Evolutionary conservation across 2,113 vertebrate species (phyloP).

Genomic region (Rhinoderma darwinii): DNA sequence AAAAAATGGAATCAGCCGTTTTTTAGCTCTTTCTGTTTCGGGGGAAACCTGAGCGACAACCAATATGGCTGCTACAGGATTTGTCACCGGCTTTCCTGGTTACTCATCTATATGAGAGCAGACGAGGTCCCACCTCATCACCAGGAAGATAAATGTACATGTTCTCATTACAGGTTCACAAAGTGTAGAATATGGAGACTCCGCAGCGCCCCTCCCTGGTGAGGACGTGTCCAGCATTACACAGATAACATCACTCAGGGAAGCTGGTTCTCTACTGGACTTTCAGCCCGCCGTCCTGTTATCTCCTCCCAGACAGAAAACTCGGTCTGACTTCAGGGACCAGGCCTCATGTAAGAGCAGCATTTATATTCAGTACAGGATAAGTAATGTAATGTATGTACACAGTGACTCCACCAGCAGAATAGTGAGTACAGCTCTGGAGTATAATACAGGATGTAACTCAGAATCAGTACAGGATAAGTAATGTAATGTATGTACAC

Average conservation of each 20-base stretch:
- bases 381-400: no score
- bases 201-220: neutral
- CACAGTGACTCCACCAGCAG: no score
- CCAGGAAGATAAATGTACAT: neutral
- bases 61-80: neutral
- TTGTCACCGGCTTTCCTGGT: no score
- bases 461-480: no score
- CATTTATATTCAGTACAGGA: no score
- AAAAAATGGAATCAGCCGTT: no score
- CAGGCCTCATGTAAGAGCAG: slow-evolving; percentile 67
- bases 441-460: no score
- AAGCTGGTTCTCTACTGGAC: slow-evolving; percentile 4
- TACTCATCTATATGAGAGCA: no score
- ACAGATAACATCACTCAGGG: slow-evolving; percentile 6
- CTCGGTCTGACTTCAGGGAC: slow-evolving; percentile 66
- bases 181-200: neutral
- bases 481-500: no score
- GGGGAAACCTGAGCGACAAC: neutral
- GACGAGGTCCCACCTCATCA: no score
- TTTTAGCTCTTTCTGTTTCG: neutral
- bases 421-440: no score
- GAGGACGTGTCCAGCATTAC: slow-evolving; percentile 58
- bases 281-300: slow-evolving; percentile 81
- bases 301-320: slow-evolving; percentile 83
- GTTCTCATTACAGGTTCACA: neutral